Evolutionary conservation across 2,888 invertebrate species (phyloP), one percentile per base, ranked within the genome.

Genomic region (Melanchra persicariae): DNA sequence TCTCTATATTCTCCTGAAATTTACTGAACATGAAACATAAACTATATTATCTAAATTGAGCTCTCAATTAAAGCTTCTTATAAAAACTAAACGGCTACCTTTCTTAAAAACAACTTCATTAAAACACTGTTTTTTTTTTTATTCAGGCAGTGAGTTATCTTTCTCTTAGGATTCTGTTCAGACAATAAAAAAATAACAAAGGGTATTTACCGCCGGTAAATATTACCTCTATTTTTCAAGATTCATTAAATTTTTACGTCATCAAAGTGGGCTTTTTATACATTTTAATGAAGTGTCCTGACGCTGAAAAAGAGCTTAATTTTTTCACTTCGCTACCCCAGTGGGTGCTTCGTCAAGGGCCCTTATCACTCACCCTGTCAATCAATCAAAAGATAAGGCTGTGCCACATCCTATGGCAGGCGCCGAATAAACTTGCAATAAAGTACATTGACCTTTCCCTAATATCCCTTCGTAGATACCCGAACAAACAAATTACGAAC

Each of bases 211-310:
- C 12, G 10, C 6, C n/a, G 45, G 19, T 43, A 79, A 73, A 79
- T 52, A 74, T 61, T 64, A 64, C 60, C 47, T 47, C 52, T 57
- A 73, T 68, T 77, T 63, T 77, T 79, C 60, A 57, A 60, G 60
- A 74, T 68, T 79, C 59, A 68, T 79, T 67, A 64, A 40, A 47
- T 51, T 55, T 62, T 79, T 24, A 64, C 59, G 47, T 34, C n/a
- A 26, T 60, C 26, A 57, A 68, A 68, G 59, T 52, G 30, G 47
- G 34, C 34, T 45, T 59, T 45, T 43, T 49, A n/a, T n/a, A 68
- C 47, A 52, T 52, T 73, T 51, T 62, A 70, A 77, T 47, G 2
- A 69, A 76, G 49, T 77, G 37, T 47, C 24, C 37, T 51, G 37
- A 12, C 49, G 47, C 54, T 26, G 10, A 57, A 66, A 43, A 67